Evolutionary conservation across 1,140 invertebrate species (phyloP), one percentile per base, ranked within the genome.

Genomic region (Lepidurus packardi): DNA sequence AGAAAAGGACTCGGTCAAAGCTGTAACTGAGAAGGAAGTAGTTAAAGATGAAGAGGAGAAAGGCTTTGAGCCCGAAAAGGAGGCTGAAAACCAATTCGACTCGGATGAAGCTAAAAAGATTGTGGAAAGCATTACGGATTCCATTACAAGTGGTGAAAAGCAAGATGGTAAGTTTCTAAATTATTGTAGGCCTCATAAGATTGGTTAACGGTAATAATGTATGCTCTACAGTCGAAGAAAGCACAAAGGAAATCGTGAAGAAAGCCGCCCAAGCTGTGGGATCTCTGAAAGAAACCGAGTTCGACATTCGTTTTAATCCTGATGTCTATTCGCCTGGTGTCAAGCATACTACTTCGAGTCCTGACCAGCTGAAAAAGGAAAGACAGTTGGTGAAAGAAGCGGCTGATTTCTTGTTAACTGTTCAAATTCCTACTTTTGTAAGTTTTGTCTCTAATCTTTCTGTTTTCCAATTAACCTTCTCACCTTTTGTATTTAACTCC

Each of bases 221-320:
- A 7, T 78, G 10, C 73, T 11, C 2, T 47, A 53, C 16, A 42
- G 76, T 78, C 25, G 78, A 80, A 74, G 79, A 80, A 45, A 80
- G 79, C 43, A 80, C 79, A 25, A 80, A 80, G 73, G 93, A 94
- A 78, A 95, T 98, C 73, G 93, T 98, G 0, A 91, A 91, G 80
- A 92, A 92, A 81, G 96, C 97, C 43, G 94, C 95, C 16, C 85
- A 89, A 11, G 92, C 94, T 65, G 96, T 98, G 21, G 94, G 95
- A 0, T 98, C 96, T 5, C 87, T 98, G 3, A 96, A 95, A 83
- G 94, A 96, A 79, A 93, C 90, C 53, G 96, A 98, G 85, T 98
- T 99, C 85, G 95, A 97, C 84, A 93, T 99, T 78, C 90, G 95
- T 75, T 99, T 99, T 85, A 99, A 99, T 87, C 96, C 98, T 0